These are phyloP conservation scores for Drosophila carrolli DNA, from an alignment of 1,140 invertebrate species.

Conservation along the genomic window DNA sequence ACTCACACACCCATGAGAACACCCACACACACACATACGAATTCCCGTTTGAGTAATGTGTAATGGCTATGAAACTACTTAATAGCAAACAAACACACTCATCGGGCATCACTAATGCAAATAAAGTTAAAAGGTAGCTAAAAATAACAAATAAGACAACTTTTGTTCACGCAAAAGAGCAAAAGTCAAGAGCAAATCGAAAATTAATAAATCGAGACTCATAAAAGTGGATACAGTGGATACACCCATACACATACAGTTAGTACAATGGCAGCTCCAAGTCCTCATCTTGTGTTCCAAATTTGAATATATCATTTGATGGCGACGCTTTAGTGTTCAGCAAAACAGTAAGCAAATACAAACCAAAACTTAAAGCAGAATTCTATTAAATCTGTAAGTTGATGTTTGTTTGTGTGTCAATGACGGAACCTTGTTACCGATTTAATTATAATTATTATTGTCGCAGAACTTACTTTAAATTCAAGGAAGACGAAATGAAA, in stretches of 20 bases:
- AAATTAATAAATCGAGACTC: conserved; percentile 56
- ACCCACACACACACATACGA: conserved; percentile 16
- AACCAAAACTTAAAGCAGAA: conserved; percentile 26
- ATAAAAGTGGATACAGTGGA: conserved; percentile 39
- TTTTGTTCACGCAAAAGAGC: conserved; percentile 50
- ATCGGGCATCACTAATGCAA: conserved; percentile 34
- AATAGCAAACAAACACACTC: conserved; percentile 24
- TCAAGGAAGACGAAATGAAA: conserved; percentile 49
- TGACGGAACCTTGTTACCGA: conserved; percentile 61
- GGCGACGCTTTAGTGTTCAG: conserved; percentile 76
- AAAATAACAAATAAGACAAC: conserved; percentile 42
- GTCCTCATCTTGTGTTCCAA: conserved; percentile 52
- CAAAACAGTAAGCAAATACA: conserved; percentile 37
- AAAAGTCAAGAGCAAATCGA: conserved; percentile 56
- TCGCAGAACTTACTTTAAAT: conserved; percentile 82
- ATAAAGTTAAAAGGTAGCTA: conserved; percentile 52
- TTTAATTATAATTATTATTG: conserved; percentile 73
- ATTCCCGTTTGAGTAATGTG: conserved; percentile 22
- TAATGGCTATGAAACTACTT: conserved; percentile 42
- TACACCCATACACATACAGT: conserved; percentile 8
- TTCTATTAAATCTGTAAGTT: conserved; percentile 58
- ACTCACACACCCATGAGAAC: conserved; percentile 2
- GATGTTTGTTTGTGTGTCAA: conserved; percentile 74
- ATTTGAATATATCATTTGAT: conserved; percentile 61
- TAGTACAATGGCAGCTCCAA: conserved; percentile 64